Conservation (phyloP, 2,113 vertebrate species). For the Zosterops lateralis region DNA sequence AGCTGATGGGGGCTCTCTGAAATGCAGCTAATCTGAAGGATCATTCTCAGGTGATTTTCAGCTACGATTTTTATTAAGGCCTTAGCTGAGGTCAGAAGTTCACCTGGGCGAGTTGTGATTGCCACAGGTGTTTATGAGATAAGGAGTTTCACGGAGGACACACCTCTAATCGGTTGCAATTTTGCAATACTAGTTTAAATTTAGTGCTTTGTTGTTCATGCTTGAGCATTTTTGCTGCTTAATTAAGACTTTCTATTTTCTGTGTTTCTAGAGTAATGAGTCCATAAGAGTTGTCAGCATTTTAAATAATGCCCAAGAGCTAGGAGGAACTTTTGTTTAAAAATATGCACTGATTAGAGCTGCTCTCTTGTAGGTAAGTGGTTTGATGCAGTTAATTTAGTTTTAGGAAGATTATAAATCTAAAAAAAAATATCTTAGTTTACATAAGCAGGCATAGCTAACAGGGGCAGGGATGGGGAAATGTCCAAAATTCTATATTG, state of each 20-base stretch:
- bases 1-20: background rate
- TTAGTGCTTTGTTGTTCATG: background rate
- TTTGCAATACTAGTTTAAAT: background rate
- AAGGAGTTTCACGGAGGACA: background rate
- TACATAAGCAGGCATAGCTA: background rate
- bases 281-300: background rate
- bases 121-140: background rate
- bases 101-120: background rate
- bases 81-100: slow-evolving; percentile 15
- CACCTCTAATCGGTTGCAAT: background rate
- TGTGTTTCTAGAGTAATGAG: background rate
- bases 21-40: background rate
- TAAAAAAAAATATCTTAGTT: background rate
- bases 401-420: background rate
- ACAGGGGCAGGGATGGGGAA: background rate
- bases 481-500: background rate
- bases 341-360: background rate
- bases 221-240: background rate
- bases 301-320: background rate
- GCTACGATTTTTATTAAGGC: background rate
- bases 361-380: background rate
- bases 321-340: background rate
- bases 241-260: background rate
- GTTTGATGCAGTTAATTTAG: background rate
- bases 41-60: background rate